Evolutionary conservation across 1,140 invertebrate species (phyloP).

Genomic region (Drosophila ambigua): DNA sequence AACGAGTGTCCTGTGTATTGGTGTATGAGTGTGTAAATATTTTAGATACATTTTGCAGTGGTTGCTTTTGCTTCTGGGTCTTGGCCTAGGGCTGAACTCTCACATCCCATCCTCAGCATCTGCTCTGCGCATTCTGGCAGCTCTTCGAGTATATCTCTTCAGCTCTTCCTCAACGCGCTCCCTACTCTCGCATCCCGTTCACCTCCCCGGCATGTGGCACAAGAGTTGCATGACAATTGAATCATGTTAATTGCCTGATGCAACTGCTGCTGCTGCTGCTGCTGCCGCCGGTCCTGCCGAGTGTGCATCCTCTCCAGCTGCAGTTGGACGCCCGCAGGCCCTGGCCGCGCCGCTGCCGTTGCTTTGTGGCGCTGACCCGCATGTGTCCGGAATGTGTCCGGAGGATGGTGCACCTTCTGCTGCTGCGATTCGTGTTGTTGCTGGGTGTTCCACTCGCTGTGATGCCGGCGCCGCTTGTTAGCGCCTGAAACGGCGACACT

Average conservation of each 20-base stretch:
- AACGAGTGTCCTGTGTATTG: slow-evolving; percentile 52
- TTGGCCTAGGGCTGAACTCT: slow-evolving; percentile 65
- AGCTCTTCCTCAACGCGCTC: slow-evolving; percentile 17
- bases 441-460: neutral
- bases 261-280: slow-evolving; percentile 55
- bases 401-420: slow-evolving; percentile 18
- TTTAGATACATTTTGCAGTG: slow-evolving; percentile 74
- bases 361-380: slow-evolving; percentile 43
- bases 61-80: slow-evolving; percentile 54
- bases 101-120: slow-evolving; percentile 26
- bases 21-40: slow-evolving; percentile 56
- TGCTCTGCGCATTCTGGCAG: slow-evolving; percentile 14
- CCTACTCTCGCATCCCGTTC: slow-evolving; percentile 10
- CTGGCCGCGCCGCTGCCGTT: slow-evolving; percentile 7
- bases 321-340: slow-evolving; percentile 56
- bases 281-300: slow-evolving; percentile 13
- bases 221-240: slow-evolving; percentile 75
- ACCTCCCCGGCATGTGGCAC: slow-evolving; percentile 73
- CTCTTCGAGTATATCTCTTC: slow-evolving; percentile 11
- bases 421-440: neutral
- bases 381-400: slow-evolving; percentile 27
- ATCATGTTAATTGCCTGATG: slow-evolving; percentile 80
- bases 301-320: slow-evolving; percentile 40
- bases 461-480: slow-evolving; percentile 45
- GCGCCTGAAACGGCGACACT: slow-evolving; percentile 58